phyloP scores from a whole-genome alignment of 2,888 invertebrate species.

The Chymomyza amoena region DNA sequence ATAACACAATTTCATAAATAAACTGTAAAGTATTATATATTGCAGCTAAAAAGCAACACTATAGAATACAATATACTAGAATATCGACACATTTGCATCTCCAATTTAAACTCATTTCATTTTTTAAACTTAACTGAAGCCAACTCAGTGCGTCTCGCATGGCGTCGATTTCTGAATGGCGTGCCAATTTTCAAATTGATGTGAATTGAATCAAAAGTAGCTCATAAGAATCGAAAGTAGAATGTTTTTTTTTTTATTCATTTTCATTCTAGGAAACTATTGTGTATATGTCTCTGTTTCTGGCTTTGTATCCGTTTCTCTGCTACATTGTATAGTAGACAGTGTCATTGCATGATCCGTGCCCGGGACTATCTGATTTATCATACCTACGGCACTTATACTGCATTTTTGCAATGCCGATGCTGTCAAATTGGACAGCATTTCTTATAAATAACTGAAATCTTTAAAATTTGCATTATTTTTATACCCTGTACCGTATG shows the following conservation, averaged over 20 bases:
- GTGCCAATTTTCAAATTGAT: slow-evolving; percentile 52
- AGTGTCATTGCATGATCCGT: not conserved
- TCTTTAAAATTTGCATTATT: too few species aligned
- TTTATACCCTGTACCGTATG: too few species aligned
- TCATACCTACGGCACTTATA: not conserved
- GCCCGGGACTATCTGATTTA: not conserved
- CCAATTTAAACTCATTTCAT: not conserved
- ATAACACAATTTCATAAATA: too few species aligned
- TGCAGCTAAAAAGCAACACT: too few species aligned
- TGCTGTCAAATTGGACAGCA: not conserved
- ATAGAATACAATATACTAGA: not conserved
- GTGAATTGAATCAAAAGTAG: slow-evolving; percentile 56
- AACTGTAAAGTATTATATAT: too few species aligned
- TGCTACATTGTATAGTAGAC: not conserved
- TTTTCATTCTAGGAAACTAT: not conserved
- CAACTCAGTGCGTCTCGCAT: not conserved
- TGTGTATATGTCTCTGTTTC: too few species aligned
- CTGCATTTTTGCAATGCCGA: too few species aligned
- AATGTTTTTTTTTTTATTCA: not conserved
- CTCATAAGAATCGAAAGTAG: not conserved
- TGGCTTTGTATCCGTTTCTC: too few species aligned
- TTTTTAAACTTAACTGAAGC: not conserved
- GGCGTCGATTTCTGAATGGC: slow-evolving; percentile 23
- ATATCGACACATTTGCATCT: not conserved
- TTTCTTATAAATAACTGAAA: too few species aligned